Evolutionary conservation across 1,140 invertebrate species (phyloP).

Genomic region (Trichomalopsis sarcophagae): DNA sequence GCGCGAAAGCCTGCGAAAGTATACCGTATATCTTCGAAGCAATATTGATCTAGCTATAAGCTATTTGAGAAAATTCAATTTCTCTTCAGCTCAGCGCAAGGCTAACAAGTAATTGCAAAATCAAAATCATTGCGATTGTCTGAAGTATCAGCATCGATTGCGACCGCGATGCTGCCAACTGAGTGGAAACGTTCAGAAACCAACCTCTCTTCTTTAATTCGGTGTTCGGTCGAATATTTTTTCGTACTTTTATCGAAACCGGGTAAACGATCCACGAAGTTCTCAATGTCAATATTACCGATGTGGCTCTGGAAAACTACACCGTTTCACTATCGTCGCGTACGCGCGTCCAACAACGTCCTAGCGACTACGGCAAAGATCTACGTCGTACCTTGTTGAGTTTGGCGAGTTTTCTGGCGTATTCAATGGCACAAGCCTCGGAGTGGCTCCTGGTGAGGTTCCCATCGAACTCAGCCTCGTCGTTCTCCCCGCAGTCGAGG

Average conservation of each 20-base stretch:
- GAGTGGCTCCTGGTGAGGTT: constrained; percentile 80
- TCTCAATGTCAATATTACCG: too few relatives aligned
- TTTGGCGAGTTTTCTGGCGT: constrained; percentile 68
- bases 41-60: background rate
- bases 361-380: too few relatives aligned
- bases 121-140: background rate
- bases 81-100: too few relatives aligned
- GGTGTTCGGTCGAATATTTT: too few relatives aligned
- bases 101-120: background rate
- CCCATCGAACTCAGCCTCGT: constrained; percentile 76
- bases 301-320: too few relatives aligned
- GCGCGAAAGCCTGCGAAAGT: background rate
- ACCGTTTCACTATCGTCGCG: too few relatives aligned
- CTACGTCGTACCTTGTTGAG: constrained; percentile 47
- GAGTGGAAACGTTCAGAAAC: too few relatives aligned
- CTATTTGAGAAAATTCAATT: background rate
- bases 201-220: too few relatives aligned
- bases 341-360: too few relatives aligned
- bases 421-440: constrained; percentile 76
- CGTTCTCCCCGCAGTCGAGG: constrained; percentile 83
- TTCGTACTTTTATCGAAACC: too few relatives aligned
- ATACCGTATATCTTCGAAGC: background rate
- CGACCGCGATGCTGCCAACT: too few relatives aligned
- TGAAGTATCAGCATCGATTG: background rate
- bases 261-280: too few relatives aligned